Conservation (phyloP, 2,113 vertebrate species). For the Benthochromis sp. region DNA sequence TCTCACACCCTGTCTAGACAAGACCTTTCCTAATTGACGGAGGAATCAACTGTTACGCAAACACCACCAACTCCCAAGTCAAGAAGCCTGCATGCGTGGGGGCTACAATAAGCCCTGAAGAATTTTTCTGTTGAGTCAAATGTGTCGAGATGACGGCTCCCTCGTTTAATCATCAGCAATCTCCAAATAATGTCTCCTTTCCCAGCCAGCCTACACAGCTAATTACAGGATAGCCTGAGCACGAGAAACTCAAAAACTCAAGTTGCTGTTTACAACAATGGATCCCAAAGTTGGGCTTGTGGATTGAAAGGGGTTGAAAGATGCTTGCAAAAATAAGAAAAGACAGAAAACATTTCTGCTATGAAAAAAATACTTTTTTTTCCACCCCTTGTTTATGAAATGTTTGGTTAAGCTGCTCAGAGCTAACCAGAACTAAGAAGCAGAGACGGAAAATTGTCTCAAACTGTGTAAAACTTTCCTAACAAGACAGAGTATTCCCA, state of each 20-base stretch:
- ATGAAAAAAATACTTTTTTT: neutral
- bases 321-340: neutral
- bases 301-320: neutral
- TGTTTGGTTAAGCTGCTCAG: neutral
- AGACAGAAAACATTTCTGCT: neutral
- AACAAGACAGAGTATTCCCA: neutral
- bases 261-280: neutral
- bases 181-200: neutral
- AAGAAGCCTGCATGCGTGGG: neutral
- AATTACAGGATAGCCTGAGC: neutral
- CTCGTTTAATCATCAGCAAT: neutral
- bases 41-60: conserved; percentile 11
- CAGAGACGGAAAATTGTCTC: neutral
- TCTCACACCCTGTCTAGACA: conserved; percentile 14
- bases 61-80: neutral
- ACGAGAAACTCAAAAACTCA: neutral
- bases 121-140: neutral
- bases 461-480: neutral
- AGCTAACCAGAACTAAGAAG: neutral
- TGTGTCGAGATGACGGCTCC: neutral
- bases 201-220: neutral
- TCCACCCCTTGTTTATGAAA: neutral
- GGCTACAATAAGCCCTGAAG: neutral
- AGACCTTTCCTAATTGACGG: conserved; percentile 10
- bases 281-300: neutral